Conservation (phyloP, 2,888 invertebrate species). For the Alsophila aescularia region DNA sequence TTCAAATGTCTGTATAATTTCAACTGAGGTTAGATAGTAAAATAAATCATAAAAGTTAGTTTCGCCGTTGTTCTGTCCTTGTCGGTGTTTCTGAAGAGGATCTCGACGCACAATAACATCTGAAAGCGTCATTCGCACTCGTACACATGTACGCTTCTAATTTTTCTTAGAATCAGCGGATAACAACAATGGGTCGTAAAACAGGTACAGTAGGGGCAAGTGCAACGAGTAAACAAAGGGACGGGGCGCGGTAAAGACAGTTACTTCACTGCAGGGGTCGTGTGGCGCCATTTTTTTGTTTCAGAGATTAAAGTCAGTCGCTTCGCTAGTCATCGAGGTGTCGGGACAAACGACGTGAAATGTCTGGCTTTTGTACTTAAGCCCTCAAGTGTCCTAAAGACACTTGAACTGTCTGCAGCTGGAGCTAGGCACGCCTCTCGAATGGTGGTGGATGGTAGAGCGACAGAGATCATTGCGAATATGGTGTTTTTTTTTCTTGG, state of each 20-base stretch:
- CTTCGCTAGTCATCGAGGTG: constrained; percentile 57
- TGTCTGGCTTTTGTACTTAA: constrained; percentile 76
- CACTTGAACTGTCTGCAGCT: constrained; percentile 46
- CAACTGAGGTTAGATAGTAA: constrained; percentile 31
- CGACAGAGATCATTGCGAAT: constrained; percentile 31
- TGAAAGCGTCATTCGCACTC: constrained; percentile 40
- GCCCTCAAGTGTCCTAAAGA: constrained; percentile 53
- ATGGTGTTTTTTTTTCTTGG: no score
- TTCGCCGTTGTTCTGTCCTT: constrained; percentile 32
- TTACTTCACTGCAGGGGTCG: constrained; percentile 63
- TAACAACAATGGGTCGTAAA: constrained; percentile 53
- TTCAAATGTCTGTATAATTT: constrained; percentile 8
- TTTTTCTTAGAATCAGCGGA: constrained; percentile 56
- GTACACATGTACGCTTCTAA: constrained; percentile 63
- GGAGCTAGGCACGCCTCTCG: constrained; percentile 40
- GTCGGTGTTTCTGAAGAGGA: constrained; percentile 47
- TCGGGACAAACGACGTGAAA: constrained; percentile 76
- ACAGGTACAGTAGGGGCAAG: constrained; percentile 73
- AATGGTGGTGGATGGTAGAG: constrained; percentile 2
- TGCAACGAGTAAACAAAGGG: constrained; percentile 63
- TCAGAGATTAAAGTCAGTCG: constrained; percentile 55
- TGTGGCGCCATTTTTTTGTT: constrained; percentile 78
- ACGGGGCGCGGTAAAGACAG: constrained; percentile 60
- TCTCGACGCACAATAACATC: constrained; percentile 51
- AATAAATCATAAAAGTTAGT: constrained; percentile 39